Evolutionary conservation across 1,140 invertebrate genomes (phyloP).

Genomic region (Aphaenogaster floridana): DNA sequence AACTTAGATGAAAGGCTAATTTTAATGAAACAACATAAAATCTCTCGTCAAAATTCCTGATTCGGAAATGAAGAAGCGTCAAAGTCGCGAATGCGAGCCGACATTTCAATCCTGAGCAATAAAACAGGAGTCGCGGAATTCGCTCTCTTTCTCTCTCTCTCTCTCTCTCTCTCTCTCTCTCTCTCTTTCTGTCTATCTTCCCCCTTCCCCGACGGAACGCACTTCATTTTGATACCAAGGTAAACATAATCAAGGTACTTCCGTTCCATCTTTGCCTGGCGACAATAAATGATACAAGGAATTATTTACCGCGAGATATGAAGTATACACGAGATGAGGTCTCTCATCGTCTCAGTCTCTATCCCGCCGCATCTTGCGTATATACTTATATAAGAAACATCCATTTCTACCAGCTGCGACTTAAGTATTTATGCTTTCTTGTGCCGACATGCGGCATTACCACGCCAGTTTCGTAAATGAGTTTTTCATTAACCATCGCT

Average conservation of each 20-base stretch:
- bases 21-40: conserved; percentile 25
- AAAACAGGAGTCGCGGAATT: conserved; percentile 56
- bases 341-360: conserved; percentile 17
- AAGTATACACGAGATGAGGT: conserved; percentile 72
- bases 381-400: conserved; percentile 47
- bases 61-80: conserved; percentile 26
- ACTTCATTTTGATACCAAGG: conserved; percentile 73
- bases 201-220: conserved; percentile 10
- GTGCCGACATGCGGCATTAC: conserved; percentile 2
- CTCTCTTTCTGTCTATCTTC: not conserved
- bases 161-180: not conserved
- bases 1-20: not conserved
- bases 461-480: conserved; percentile 60
- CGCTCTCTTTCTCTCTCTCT: not conserved
- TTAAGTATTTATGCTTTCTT: conserved; percentile 70
- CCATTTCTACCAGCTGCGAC: conserved; percentile 49
- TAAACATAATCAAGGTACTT: conserved; percentile 73
- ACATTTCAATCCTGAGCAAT: conserved; percentile 44
- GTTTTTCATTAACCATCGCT: conserved; percentile 64
- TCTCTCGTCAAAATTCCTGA: conserved; percentile 22
- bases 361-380: conserved; percentile 23
- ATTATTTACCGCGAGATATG: conserved; percentile 75
- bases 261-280: conserved; percentile 65
- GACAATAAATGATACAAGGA: conserved; percentile 76
- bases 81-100: conserved; percentile 22